Evolutionary conservation across 2,113 vertebrate species (phyloP).

Genomic region (Empidonax traillii): DNA sequence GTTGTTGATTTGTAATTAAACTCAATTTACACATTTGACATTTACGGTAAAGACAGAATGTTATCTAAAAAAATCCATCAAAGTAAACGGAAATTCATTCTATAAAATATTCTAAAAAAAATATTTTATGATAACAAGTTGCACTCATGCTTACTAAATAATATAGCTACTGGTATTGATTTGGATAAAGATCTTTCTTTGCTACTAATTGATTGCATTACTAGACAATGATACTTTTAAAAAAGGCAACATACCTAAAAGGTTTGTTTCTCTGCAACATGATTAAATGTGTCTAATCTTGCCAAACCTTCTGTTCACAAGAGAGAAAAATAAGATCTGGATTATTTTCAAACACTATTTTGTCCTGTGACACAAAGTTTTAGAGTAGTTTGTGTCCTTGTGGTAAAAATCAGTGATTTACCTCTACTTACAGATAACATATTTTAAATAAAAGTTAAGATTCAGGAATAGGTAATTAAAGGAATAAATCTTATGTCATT

Average conservation of each 20-base stretch:
- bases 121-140: background rate
- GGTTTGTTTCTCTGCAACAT: background rate
- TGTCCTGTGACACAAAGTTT: background rate
- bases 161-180: background rate
- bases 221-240: background rate
- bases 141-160: background rate
- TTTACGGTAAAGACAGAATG: background rate
- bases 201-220: background rate
- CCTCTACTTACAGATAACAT: background rate
- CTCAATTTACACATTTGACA: background rate
- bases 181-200: background rate
- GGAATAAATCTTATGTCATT: background rate
- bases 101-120: background rate
- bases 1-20: background rate
- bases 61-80: background rate
- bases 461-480: background rate
- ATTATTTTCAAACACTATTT: background rate
- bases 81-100: background rate
- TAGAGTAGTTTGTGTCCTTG: background rate
- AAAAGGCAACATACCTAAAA: background rate
- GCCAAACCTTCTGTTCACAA: background rate
- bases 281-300: background rate
- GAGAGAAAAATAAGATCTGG: background rate
- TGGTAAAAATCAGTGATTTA: background rate
- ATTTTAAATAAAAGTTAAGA: background rate